Evolutionary conservation across 2,797 vertebrate genomes (phyloP).

Genomic region (Petrocephalus sullivani): DNA sequence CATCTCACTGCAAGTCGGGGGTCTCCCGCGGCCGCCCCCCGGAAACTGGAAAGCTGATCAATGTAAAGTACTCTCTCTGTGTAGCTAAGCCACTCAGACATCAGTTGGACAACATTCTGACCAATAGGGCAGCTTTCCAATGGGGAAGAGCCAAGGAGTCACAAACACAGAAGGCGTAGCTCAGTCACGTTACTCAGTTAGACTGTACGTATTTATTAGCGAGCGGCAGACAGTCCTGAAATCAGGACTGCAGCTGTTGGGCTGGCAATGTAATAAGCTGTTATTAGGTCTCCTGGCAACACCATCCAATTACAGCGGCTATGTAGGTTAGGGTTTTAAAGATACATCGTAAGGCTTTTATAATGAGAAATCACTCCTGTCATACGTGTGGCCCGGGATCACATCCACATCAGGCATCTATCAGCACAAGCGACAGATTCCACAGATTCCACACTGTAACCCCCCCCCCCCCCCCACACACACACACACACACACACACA

Average conservation of each 20-base stretch:
- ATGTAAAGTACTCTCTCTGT: neutral
- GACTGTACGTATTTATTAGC: neutral
- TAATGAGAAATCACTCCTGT: neutral
- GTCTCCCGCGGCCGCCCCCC: neutral
- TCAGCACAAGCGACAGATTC: neutral
- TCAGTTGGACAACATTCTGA: neutral
- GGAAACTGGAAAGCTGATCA: too few relatives aligned
- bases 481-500: neutral
- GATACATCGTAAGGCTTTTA: neutral
- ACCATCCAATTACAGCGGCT: neutral
- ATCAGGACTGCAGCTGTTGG: neutral
- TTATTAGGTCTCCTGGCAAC: neutral
- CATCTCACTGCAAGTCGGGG: neutral
- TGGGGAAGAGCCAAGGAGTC: too few relatives aligned
- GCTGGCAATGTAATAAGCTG: neutral
- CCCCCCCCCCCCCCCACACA: neutral
- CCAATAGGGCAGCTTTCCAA: neutral
- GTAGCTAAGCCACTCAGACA: neutral
- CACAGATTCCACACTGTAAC: neutral
- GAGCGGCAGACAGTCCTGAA: neutral
- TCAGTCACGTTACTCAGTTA: neutral
- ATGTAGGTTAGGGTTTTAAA: neutral
- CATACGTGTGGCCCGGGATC: neutral
- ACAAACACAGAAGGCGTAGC: neutral
- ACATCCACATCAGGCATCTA: neutral